Evolutionary conservation across 2,888 invertebrate species (phyloP).

Genomic region (Andricus curvator): DNA sequence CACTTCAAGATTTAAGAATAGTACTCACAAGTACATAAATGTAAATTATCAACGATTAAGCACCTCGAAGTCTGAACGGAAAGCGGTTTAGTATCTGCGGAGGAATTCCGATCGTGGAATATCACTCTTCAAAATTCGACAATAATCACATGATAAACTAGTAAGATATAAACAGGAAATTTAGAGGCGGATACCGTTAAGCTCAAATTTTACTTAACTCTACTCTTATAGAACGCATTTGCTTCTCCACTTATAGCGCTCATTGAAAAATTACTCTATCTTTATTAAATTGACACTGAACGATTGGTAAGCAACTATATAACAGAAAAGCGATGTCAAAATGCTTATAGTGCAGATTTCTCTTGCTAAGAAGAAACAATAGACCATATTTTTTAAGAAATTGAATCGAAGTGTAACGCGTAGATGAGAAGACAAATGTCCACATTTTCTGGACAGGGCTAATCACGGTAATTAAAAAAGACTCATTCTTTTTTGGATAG

Average conservation of each 20-base stretch:
- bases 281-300: constrained; percentile 51
- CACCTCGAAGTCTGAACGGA: constrained; percentile 48
- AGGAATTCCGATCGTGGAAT: constrained; percentile 11
- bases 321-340: constrained; percentile 24
- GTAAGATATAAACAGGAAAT: constrained; percentile 72
- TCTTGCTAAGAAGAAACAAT: neutral
- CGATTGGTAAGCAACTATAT: constrained; percentile 48
- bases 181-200: constrained; percentile 71
- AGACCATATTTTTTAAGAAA: constrained; percentile 1
- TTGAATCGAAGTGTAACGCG: neutral
- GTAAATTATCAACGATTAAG: constrained; percentile 51
- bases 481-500: neutral
- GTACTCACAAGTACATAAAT: constrained; percentile 52
- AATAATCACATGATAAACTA: constrained; percentile 60
- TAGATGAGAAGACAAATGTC: neutral
- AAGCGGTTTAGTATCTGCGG: constrained; percentile 22
- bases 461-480: constrained; percentile 19
- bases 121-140: constrained; percentile 21
- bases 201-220: constrained; percentile 64
- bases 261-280: constrained; percentile 13
- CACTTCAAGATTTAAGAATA: constrained; percentile 54
- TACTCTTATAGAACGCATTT: constrained; percentile 41
- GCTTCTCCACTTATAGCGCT: neutral
- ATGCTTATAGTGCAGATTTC: constrained; percentile 6
- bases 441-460: constrained; percentile 2